Base-by-base conservation (phyloP, 1,140 invertebrate species). In the Drosophila bocqueti region DNA sequence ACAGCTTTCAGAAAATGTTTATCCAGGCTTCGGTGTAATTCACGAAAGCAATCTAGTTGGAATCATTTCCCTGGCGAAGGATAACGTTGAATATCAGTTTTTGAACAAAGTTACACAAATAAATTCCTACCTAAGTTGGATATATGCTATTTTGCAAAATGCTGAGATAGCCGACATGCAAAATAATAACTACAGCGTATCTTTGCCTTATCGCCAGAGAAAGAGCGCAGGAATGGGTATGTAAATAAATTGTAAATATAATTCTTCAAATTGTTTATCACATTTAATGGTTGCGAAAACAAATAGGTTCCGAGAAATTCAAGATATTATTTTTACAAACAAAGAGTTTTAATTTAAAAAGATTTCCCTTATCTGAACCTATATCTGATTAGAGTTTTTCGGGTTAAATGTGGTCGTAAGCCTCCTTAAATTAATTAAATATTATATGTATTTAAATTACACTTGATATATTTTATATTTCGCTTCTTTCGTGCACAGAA, bases 81-180 rank as follows among this genome's bases (percentile, higher is more conserved):
- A 40, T 31, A 54, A 55, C 26, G 16, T 47, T 21, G 18, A 63
- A 34, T 16, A 16, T 43, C 49, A 31, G 13, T 31, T 29, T 13
- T 15, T 5, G 36, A 49, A 61, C 15, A 68, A 34, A 42, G 18
- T 77, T 31, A 55, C 63, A 9, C 36, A 26, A 49, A 29, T 78
- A 38, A 58, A 21, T 29, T 45, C 64, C 2, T 78, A 78, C 18
- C 49, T 69, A 2, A 49, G 50, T 34, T 77, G 75, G 75, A 78
- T 78, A 45, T 78, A 78, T 57, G 13, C n/a, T 26, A 77, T 78
- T 57, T 21, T 77, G 36, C 55, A 77, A 60, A 47, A 50, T 10
- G 57, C 65, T 7, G 75, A 77, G 34, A 46, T 58, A 10, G 38
- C 49, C 15, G 75, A 77, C 50, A 57, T 77, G 15, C 11, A 57